Base-by-base conservation (phyloP, 2,888 invertebrate genomes). In the Tetanocera ferruginea region DNA sequence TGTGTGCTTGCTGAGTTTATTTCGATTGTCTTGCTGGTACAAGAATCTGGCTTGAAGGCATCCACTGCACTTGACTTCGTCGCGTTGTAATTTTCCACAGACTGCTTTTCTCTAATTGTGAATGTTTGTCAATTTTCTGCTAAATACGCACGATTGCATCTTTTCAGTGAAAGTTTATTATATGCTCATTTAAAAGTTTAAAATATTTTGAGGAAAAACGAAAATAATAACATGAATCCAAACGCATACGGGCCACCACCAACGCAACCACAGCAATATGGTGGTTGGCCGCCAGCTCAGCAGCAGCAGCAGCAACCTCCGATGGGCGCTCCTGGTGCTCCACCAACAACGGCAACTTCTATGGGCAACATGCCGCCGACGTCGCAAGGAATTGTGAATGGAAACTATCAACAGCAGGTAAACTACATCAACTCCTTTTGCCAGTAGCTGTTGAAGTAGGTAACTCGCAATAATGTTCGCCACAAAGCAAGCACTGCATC, bases 371-470 rank as follows among this genome's bases (percentile, higher is more conserved):
- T 83, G 84, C 81, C n/a, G 76, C 82, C 75, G 81, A 83, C 52
- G 79, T 83, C 85, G 49, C 87, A 85, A 73, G 80, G 83, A 60
- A 84, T 85, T 78, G 81, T 89, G 19, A 89, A 89, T 84, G 89
- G 89, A 73, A 89, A 89, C 79, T 88, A 88, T 83, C 89, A 88
- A 77, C 87, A 89, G 84, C 89, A 89, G 85, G 89, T 89, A 82
- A 81, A 78, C 75, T 71, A 2, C 55, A 62, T 28, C 23, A 60
- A 28, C 5, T 25, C 6, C 19, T 25, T 14, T 14, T 23, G 3
- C 3, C 23, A 25, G 11, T 23, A 1, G 43, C 43, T 43, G 43
- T 43, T 43, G 14, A 43, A 17, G 34, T 25, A 34, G 57, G 23
- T 5, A 60, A 23, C 9, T 9, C 28, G 4, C 55, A 6, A 8